Conservation (phyloP, 2,113 vertebrate species). For the Cavia aperea region DNA sequence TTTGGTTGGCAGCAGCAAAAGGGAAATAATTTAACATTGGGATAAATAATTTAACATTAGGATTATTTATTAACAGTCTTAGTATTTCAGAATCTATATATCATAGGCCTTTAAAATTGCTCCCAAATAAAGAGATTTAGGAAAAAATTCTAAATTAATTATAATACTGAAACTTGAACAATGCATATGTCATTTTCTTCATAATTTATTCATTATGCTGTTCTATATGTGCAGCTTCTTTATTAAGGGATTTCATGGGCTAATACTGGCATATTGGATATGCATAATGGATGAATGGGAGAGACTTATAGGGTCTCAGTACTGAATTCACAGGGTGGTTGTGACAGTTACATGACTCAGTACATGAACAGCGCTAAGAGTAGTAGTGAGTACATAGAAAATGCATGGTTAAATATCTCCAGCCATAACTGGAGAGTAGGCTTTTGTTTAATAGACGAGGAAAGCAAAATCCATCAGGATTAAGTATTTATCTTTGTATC, state of each 20-base stretch:
- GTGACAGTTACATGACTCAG: background rate
- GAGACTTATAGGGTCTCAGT: background rate
- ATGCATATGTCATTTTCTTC: background rate
- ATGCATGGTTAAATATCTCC: background rate
- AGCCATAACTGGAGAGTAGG: background rate
- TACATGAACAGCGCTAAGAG: background rate
- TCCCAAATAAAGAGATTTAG: constrained; percentile 8
- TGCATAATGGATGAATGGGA: background rate
- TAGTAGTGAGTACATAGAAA: background rate
- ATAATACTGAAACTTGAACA: background rate
- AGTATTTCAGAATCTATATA: background rate
- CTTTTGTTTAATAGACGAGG: background rate
- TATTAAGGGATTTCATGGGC: background rate
- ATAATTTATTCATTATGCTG: background rate
- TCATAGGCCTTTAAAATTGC: background rate
- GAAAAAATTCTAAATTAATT: background rate
- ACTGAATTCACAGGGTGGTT: background rate
- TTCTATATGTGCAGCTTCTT: background rate
- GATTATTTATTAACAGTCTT: background rate
- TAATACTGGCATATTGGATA: background rate
- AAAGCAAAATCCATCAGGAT: background rate
- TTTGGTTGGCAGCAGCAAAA: background rate
- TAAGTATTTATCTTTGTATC: background rate
- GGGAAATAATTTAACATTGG: background rate
- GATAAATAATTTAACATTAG: background rate